Percentiles rank a stretch among this genome's conserved stretches.
Conservation (phyloP, 2,888 invertebrate genomes). For the Teleogryllus oceanicus region DNA sequence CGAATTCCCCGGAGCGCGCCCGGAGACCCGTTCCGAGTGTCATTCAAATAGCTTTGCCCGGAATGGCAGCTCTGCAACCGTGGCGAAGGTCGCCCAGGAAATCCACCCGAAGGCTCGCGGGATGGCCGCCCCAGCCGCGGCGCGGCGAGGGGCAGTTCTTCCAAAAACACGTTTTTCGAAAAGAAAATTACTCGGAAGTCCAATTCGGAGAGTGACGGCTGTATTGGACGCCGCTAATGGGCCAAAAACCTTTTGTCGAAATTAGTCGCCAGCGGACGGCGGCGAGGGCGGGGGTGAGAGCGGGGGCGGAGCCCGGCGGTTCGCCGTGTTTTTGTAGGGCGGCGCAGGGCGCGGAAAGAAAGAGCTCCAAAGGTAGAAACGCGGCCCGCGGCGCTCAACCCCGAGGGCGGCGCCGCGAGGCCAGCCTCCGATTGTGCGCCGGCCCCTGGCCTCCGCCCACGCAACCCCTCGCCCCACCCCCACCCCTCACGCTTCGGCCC, state of each 20-base stretch:
- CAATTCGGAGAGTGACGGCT: conserved; percentile 9
- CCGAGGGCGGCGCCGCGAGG: too few species aligned
- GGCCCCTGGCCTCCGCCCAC: too few species aligned
- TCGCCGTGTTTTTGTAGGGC: background rate
- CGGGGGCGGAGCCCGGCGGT: background rate
- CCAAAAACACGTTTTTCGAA: conserved; percentile 8
- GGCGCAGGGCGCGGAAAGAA: background rate
- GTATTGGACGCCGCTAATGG: conserved; percentile 18
- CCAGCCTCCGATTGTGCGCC: too few species aligned
- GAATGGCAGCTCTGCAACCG: background rate
- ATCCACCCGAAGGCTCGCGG: background rate
- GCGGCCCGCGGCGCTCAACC: background rate
- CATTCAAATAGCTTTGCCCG: background rate
- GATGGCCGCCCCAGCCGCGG: too few species aligned
- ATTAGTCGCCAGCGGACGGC: background rate
- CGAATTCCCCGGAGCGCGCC: background rate
- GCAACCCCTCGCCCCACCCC: too few species aligned
- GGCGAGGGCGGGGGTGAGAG: background rate
- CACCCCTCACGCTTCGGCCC: too few species aligned
- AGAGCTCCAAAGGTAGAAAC: conserved; percentile 9
- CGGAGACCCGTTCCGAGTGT: background rate
- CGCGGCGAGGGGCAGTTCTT: background rate
- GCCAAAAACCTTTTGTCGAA: conserved; percentile 7
- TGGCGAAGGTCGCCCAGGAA: background rate
- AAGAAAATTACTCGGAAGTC: conserved; percentile 18